These are phyloP conservation scores for Parauchenoglanis punctatus DNA, from an alignment of 2,797 vertebrate genomes.

Conservation along the genomic window DNA sequence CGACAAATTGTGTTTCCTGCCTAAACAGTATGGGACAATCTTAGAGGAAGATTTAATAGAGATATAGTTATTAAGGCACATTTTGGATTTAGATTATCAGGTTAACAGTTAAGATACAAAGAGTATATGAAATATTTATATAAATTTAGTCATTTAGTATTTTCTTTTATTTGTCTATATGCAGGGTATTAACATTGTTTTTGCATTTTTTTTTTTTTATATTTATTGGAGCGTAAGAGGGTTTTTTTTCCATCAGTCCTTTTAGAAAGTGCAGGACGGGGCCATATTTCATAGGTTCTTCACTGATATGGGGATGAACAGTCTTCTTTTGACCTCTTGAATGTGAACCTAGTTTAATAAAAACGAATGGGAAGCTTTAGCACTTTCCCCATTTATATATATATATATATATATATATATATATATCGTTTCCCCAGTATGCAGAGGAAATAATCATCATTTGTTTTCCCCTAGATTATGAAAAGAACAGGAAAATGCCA, in stretches of 20 bases:
- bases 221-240: slow-evolving; percentile 26
- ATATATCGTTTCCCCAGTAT: not conserved
- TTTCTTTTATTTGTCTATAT: slow-evolving; percentile 42
- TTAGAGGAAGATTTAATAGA: slow-evolving; percentile 3
- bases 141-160: slow-evolving; percentile 17
- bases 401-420: not conserved
- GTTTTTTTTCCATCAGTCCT: slow-evolving; percentile 3
- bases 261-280: slow-evolving; percentile 5
- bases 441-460: not conserved
- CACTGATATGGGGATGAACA: not conserved
- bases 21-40: slow-evolving; percentile 16
- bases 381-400: not conserved
- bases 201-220: slow-evolving; percentile 4
- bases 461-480: not conserved
- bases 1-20: not conserved
- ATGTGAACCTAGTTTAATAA: slow-evolving; percentile 43
- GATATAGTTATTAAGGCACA: slow-evolving; percentile 39
- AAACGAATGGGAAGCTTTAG: slow-evolving; percentile 17
- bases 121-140: slow-evolving; percentile 22
- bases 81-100: slow-evolving; percentile 21
- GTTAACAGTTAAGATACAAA: slow-evolving; percentile 22
- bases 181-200: slow-evolving; percentile 16
- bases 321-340: slow-evolving; percentile 40
- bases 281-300: not conserved
- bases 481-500: not conserved